Base-by-base conservation (phyloP, 2,797 vertebrate species). In the Echeneis naucrates region DNA sequence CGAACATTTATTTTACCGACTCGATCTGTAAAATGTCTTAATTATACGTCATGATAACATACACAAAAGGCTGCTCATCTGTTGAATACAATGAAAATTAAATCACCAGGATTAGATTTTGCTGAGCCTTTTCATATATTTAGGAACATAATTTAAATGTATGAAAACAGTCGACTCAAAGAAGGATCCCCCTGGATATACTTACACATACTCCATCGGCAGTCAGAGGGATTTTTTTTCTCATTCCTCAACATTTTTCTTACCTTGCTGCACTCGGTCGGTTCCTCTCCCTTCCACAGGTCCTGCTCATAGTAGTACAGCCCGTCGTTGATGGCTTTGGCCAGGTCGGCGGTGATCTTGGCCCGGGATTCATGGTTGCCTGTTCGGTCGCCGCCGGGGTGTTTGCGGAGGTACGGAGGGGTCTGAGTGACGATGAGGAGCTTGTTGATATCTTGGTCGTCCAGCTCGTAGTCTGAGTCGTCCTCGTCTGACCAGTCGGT, bases 391-490 rank as follows among this genome's bases (percentile, higher is more conserved):
- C 95, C 96, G 1, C 92, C 75, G 2, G 94, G 93, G 87, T 97
- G 96, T 64, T 96, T 97, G 21, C 93, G 95, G 59, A 98, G 8
- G 59, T 96, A 92, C 0, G 96, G 96, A 1, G 97, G 96, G 0
- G 95, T 98, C 92, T 97, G 97, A 21, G 96, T 98, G 84, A 98
- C 96, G 68, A 98, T 98, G 68, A 98, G 93, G 89, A 98, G 97
- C 90, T 98, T 98, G 88, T 98, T 96, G 70, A 99, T 72, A 27
- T 98, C 97, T 30, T 94, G 92, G 91, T 98, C 96, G 55, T 97
- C 95, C 75, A 98, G 93, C 94, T 99, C 97, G 75, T 96, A 96
- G 89, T 98, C 96, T 0, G 96, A 98, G 87, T 97, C 96, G 0
- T 95, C 94, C 35, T 94, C 93, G 13, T 95, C 94, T 5, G 96